Conservation (phyloP, 2,113 vertebrate species). For the Eurypyga helias region DNA sequence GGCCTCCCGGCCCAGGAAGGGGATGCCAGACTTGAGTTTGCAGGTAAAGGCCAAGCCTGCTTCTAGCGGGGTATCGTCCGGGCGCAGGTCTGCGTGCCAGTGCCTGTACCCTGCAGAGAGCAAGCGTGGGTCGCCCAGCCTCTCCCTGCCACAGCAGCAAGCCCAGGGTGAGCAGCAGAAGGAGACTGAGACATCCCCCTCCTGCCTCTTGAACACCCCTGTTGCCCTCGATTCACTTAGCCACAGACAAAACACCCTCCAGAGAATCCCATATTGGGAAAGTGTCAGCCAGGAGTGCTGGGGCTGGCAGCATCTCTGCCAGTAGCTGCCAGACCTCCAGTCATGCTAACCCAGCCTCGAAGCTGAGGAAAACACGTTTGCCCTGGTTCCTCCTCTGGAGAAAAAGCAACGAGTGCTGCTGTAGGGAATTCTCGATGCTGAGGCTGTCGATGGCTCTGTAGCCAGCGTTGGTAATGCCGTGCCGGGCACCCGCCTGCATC, state of each 20-base stretch:
- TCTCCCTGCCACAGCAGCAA: neutral
- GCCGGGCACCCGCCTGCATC: slow-evolving; percentile 86
- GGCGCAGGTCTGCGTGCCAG: slow-evolving; percentile 93
- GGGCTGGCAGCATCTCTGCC: neutral
- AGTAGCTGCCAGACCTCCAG: neutral
- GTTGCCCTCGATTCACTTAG: accelerated
- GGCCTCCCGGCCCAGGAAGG: slow-evolving; percentile 87
- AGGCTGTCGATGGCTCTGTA: slow-evolving; percentile 98
- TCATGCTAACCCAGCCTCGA: neutral
- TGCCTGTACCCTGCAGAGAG: slow-evolving; percentile 88
- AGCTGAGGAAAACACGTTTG: neutral
- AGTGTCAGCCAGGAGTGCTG: neutral
- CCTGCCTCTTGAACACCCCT: neutral
- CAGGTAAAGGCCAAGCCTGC: slow-evolving; percentile 93
- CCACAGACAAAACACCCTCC: neutral
- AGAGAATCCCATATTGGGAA: accelerated
- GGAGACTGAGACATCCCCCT: neutral
- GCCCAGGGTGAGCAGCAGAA: neutral
- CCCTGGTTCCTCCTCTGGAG: accelerated
- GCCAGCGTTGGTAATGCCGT: slow-evolving; percentile 87
- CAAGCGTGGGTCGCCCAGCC: neutral
- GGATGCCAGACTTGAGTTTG: slow-evolving; percentile 85
- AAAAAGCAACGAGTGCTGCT: accelerated
- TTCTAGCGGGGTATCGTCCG: slow-evolving; percentile 91
- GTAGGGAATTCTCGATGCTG: slow-evolving; percentile 87